Evolutionary conservation across 2,797 vertebrate species (phyloP), one percentile per base, ranked within the genome.

Genomic region (Mus minutoides): DNA sequence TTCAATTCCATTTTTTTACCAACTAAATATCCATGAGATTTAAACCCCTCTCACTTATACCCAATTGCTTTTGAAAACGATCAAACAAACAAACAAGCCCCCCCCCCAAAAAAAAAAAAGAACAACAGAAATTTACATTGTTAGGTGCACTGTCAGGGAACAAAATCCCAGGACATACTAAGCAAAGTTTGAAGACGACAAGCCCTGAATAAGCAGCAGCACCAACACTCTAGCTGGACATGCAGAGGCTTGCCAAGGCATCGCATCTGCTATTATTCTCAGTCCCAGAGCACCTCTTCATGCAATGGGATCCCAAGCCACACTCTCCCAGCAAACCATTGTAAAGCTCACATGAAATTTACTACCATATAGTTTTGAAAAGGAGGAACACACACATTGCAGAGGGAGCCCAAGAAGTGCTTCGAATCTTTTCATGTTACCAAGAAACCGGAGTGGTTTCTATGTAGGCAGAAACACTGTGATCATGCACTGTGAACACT

Each of bases 311-410:
- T 83, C 43, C 31, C 24, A 0, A 78, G 21, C 13, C 34, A 49
- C 80, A 26, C 76, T 58, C 26, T 88, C 19, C 3, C 62, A 26
- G 75, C 14, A 19, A 22, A 78, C 46, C 34, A 52, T 43, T 1
- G 3, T 54, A 21, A 88, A 22, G 16, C 19, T 90, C 76, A 13
- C 2, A 8, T 37, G 67, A 92, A 85, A 60, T 92, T 73, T 60
- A 40, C 29, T n/a, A 92, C n/a, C 58, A 17, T 80, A 54, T 60
- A 94, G 79, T 84, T 58, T 85, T 92, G 46, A 86, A 92, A 26
- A 67, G 69, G 71, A 94, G 69, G 62, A 75, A 11, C 16, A 60
- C 71, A 8, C 69, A 9, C 69, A 11, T 82, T 86, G 46, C 40
- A 34, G 31, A 8, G 7, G 19, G 2, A n/a, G 26, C 21, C 58